Base-by-base conservation (phyloP, 2,888 invertebrate genomes). In the Nasonia oneida region DNA sequence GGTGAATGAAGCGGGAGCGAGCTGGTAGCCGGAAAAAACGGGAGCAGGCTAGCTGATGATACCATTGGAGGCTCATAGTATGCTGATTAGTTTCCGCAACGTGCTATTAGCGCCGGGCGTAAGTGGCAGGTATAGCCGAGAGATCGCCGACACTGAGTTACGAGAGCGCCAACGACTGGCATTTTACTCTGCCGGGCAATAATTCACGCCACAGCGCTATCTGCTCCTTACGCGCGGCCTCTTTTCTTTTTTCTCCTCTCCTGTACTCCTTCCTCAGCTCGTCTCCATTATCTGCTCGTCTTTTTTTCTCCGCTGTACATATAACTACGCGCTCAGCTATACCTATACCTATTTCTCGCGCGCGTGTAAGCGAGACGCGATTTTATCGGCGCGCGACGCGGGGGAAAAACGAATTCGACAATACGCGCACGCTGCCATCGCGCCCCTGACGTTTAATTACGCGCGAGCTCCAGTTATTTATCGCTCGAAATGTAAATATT, bases 61-160 rank as follows among this genome's bases (percentile, higher is more conserved):
- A 85, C 84, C 86, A 85, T 84, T 87, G 81, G 83, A 57, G 61
- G 75, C 50, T 84, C 79, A 81, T 81, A 86, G 83, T 86, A 83
- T 86, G 86, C 82, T 87, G 88, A 88, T 87, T 88, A 88, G 87
- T 83, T 84, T 75, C 75, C 78, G 79, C 77, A 81, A 42, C 80
- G 57, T 76, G 86, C 79, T 85, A 88, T 88, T 88, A 87, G 84
- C 73, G n/a, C 73, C 81, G 42, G 61, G 50, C n/a, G n/a, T 87
- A 86, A 88, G 85, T 86, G 86, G 76, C 81, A 81, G 84, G 78
- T 86, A 87, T 61, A 6, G 15, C 53, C 53, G 3, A 53, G 81
- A 18, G 61, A 78, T 73, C 67, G 47, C 74, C 74, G 85, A 82
- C 81, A 80, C 73, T 88, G 86, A 88, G 74, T 85, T 86, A 87